phyloP scores from a whole-genome alignment of 2,797 vertebrate genomes.

The Channa striata region DNA sequence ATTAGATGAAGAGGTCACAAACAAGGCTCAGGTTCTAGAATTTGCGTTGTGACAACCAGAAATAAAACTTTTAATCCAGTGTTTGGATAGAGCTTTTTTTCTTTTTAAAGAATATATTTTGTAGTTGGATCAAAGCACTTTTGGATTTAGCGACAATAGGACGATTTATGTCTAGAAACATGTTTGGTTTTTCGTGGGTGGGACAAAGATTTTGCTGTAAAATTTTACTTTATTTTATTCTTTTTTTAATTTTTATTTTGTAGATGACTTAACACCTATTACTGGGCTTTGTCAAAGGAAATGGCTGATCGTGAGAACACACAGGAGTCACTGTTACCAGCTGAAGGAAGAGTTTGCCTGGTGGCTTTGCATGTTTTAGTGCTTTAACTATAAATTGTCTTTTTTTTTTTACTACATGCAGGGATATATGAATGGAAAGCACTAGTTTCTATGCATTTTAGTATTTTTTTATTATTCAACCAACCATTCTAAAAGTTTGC shows the following conservation, averaged over 20 bases:
- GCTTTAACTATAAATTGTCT: slow-evolving; percentile 40
- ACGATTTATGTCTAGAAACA: slow-evolving; percentile 64
- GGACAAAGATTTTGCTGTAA: slow-evolving; percentile 61
- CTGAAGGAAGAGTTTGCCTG: slow-evolving; percentile 11
- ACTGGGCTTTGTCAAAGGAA: slow-evolving; percentile 21
- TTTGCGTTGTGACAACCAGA: slow-evolving; percentile 78
- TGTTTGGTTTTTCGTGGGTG: slow-evolving; percentile 56
- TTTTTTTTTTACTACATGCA: slow-evolving; percentile 19
- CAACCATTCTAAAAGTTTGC: slow-evolving; percentile 22
- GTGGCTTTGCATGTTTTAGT: slow-evolving; percentile 53
- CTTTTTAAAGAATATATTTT: slow-evolving; percentile 61
- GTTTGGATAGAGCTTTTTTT: slow-evolving; percentile 49
- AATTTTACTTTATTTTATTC: slow-evolving; percentile 16
- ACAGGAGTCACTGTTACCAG: slow-evolving; percentile 15
- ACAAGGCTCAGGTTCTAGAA: slow-evolving; percentile 75
- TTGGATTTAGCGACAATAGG: slow-evolving; percentile 76
- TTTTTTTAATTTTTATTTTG: slow-evolving; percentile 42
- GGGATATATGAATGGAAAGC: slow-evolving; percentile 23
- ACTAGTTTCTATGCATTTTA: slow-evolving; percentile 39
- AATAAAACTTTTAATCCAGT: slow-evolving; percentile 48
- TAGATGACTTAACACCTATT: slow-evolving; percentile 35
- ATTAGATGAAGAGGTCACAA: slow-evolving; percentile 57
- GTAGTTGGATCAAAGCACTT: slow-evolving; percentile 78
- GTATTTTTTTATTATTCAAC: slow-evolving; percentile 4
- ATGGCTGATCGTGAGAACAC: slow-evolving; percentile 20